A percentile compares a stretch with the other conserved stretches of the same genome.
These are phyloP conservation scores for Drosophila trapezifrons DNA, from an alignment of 1,140 invertebrate genomes.

Conservation along the genomic window DNA sequence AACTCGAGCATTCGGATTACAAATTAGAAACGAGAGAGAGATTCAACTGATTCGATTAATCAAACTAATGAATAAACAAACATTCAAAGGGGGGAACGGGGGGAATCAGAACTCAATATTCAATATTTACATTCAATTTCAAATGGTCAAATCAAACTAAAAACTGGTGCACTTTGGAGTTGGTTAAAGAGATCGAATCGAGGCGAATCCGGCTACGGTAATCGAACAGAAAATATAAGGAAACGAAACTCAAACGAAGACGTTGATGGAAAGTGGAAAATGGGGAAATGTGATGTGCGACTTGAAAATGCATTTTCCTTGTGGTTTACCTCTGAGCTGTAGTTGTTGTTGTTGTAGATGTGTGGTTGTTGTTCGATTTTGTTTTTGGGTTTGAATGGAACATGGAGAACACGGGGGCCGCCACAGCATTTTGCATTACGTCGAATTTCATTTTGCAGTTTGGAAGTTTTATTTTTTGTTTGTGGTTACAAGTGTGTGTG, in stretches of 20 bases:
- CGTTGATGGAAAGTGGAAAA: slow-evolving; percentile 40
- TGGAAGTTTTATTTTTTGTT: slow-evolving; percentile 12
- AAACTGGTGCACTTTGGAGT: slow-evolving; percentile 28
- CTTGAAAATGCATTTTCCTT: slow-evolving; percentile 72
- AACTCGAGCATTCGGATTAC: slow-evolving; percentile 37
- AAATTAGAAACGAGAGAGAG: slow-evolving; percentile 28
- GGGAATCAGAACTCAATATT: slow-evolving; percentile 19
- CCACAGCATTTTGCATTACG: slow-evolving; percentile 44
- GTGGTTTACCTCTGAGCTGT: slow-evolving; percentile 83
- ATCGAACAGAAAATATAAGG: slow-evolving; percentile 9
- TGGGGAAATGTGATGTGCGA: slow-evolving; percentile 62
- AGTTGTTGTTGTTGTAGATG: slow-evolving; percentile 55
- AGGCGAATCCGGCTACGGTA: slow-evolving; percentile 27
- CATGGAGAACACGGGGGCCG: slow-evolving; percentile 15
- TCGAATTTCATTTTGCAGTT: slow-evolving; percentile 44
- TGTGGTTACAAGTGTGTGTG: slow-evolving; percentile 34
- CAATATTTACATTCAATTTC: slow-evolving; percentile 49
- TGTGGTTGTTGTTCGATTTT: slow-evolving; percentile 52
- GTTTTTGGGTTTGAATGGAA: slow-evolving; percentile 44
- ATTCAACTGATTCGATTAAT: slow-evolving; percentile 36
- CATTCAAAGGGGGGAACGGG: slow-evolving; percentile 2
- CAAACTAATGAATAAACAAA: slow-evolving; percentile 41
- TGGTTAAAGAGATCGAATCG: slow-evolving; percentile 26
- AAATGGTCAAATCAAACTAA: slow-evolving; percentile 32
- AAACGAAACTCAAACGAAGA: slow-evolving; percentile 39